Base-by-base conservation (phyloP, 1,140 invertebrate genomes). In the Diachasma alloeum region DNA sequence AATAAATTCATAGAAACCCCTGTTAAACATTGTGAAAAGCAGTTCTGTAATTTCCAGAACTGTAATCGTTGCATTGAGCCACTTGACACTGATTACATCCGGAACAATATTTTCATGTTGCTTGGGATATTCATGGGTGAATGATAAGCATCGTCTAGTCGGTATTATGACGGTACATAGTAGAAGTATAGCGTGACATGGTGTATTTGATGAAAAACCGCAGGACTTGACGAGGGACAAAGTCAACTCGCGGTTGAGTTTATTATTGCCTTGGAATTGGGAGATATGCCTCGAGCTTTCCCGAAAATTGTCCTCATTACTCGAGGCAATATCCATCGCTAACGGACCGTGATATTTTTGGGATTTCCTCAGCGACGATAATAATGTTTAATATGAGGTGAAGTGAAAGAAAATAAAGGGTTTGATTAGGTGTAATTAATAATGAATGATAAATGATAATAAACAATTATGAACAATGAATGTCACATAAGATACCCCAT, bases 71-170 rank as follows among this genome's bases (percentile, higher is more conserved):
- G 48, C 48, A 53, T 53, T 53, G 15, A 9, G 59, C 59, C 59
- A 26, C 59, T 31, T 63, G 59, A 63, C 24, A 63, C 24, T 63
- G 59, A 63, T 63, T 17, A 53, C 48, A 53, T 53, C 48, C 48
- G 48, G 48, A 73, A 74, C 63, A 67, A 63, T 63, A 63, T 63
- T 63, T 63, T 63, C 59, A 11, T 44, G 17, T 46, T 67, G 37
- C 19, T 53, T 10, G 11, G 69, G 42, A 76, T 76, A 63, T 63
- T 63, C 44, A 76, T 17, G 31, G 67, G 37, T 53, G 70, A 48
- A 46, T 75, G 74, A 75, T 75, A 75, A 75, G 74, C 26, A 75
- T 75, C 74, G 74, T 75, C 74, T 75, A 75, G 74, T 68, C 74
- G 36, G 67, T 46, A n/a, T 70, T 75, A 75, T 75, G 59, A 46